Conservation (phyloP, 2,888 invertebrate genomes). For the Chloroclysta siterata region DNA sequence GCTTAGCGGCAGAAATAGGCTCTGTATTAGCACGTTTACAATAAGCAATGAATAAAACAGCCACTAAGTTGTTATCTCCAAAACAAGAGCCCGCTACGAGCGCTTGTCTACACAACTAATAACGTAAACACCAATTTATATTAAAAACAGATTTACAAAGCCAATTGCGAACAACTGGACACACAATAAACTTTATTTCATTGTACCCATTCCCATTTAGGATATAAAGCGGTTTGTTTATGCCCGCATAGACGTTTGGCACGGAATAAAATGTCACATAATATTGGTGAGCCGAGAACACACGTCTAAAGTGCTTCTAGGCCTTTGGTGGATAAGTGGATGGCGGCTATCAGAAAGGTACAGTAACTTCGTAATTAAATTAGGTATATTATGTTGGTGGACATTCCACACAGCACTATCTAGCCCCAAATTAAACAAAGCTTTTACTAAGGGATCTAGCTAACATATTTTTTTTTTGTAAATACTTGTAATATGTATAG, state of each 20-base stretch:
- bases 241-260: conserved; percentile 14
- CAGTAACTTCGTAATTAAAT: background rate
- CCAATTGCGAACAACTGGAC: conserved; percentile 12
- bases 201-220: conserved; percentile 17
- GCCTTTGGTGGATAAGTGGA: background rate
- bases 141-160: conserved; percentile 19
- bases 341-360: background rate
- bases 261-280: conserved; percentile 35
- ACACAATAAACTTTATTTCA: conserved; percentile 27
- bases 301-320: conserved; percentile 20
- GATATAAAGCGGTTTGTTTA: conserved; percentile 35
- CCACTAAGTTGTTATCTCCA: too few species aligned
- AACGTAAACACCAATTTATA: conserved; percentile 12
- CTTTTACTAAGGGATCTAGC: too few species aligned
- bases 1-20: too few species aligned
- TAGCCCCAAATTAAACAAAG: too few species aligned
- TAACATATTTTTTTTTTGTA: too few species aligned
- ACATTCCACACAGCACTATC: too few species aligned
- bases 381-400: too few species aligned
- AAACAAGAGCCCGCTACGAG: too few species aligned
- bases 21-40: too few species aligned
- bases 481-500: too few species aligned
- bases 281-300: conserved; percentile 30
- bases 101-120: background rate
- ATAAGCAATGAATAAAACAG: too few species aligned